Evolutionary conservation across 2,113 vertebrate genomes (phyloP), one percentile per base, ranked within the genome.

Genomic region (Argyrosomus japonicus): DNA sequence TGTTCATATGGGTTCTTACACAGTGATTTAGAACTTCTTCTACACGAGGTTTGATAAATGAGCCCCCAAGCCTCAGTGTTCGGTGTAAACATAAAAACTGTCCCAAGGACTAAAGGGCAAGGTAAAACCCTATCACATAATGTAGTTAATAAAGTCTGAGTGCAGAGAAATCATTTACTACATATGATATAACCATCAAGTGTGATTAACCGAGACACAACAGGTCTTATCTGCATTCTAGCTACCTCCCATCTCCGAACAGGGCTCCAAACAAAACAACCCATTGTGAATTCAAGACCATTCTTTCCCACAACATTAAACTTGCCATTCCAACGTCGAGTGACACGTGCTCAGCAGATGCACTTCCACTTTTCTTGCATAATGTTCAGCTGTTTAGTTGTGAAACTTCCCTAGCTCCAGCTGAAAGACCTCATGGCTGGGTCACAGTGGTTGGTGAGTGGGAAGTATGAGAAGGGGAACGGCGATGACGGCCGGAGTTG

Each of bases 371-470:
- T 5, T 23, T 48, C 21, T 69, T 9, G 48, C 57, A 48, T 76
- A 3, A 25, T 54, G 69, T 82, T 75, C 64, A 54, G 56, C 75
- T 68, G 45, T 47, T 61, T 10, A 32, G 23, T 54, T 68, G 45
- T 47, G 61, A 72, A 60, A 51, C 62, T 23, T 68, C 54, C 51
- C 17, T 17, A 5, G 29, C 60, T 60, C 12, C 23, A 32, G 54
- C 23, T 67, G 29, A 65, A 72, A 50, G 40, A 36, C 19, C 13
- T 5, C 1, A 65, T 1, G 2, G 67, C 29, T 6, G 27, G 68
- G 51, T 77, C 68, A 60, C 51, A 45, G 5, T 8, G 60, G 14
- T 45, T 27, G 43, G 6, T 9, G 54, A 51, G 51, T 4, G 32
- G 76, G 63, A 63, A 17, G 29, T 48, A 56, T 36, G 69, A 32